Evolutionary conservation across 2,113 vertebrate species (phyloP), one percentile per base, ranked within the genome.

Genomic region (Heteronetta atricapilla): DNA sequence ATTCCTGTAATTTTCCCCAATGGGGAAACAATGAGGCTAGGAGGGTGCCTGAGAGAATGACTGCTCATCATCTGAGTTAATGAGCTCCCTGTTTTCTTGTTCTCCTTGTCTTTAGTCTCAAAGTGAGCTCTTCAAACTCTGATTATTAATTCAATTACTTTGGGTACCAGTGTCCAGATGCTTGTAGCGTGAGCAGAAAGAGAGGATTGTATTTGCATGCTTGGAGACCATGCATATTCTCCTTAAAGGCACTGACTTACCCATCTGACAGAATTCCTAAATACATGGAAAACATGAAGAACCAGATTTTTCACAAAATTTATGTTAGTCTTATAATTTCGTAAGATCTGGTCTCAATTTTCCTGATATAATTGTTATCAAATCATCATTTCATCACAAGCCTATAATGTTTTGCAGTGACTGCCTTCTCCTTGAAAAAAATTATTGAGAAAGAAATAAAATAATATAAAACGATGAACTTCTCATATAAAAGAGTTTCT

Each of bases 261-360:
- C 0, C 0, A 1, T 48, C 3, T 68, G 63, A 53, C 53, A 72
- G 53, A 60, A 68, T 36, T 87, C 31, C 18, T 0, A 0, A 52
- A 20, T 28, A 42, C 33, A 55, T 10, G 69, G 67, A 80, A 58
- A 80, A n/a, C 42, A 80, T 4, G 46, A 73, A 76, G 44, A 14
- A 88, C 59, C 25, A 55, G 5, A 72, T 55, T 84, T 80, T 69
- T 68, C 6, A 52, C 15, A 83, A 86, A 86, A 67, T 59, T 12
- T 67, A 19, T 46, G 8, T 13, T 8, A 78, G 6, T 44, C 29
- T 90, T 90, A 20, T 18, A 81, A 91, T 83, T 74, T 34, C 2
- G 1, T 31, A 83, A 74, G 6, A 55, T 44, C 19, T 38, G 60
- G 55, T 56, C 9, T 15, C 40, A 25, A 16, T 84, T 90, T 66